phyloP scores from a whole-genome alignment of 2,797 vertebrate species.

The Danio jaintianensis region DNA sequence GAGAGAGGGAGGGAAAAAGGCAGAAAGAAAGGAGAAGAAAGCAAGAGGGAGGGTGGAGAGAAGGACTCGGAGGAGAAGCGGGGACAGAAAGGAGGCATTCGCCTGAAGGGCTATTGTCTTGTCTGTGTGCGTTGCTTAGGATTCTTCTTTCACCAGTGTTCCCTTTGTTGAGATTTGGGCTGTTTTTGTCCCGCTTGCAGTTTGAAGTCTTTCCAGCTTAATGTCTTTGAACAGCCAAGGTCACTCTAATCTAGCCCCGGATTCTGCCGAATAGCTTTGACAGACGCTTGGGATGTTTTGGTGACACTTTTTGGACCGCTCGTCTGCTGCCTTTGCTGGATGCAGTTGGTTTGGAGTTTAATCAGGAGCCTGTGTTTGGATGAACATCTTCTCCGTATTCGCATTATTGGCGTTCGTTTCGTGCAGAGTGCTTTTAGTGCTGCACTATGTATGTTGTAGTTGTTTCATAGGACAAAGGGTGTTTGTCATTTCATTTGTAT shows the following conservation, averaged over 20 bases:
- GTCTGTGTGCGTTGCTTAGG: conserved; percentile 75
- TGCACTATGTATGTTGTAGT: neutral
- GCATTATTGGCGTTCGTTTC: neutral
- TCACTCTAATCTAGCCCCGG: conserved; percentile 63
- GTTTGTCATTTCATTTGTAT: too few species aligned
- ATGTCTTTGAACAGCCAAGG: conserved; percentile 69
- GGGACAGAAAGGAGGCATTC: conserved; percentile 61
- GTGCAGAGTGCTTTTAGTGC: neutral
- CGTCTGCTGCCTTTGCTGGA: conserved; percentile 25
- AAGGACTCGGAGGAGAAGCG: conserved; percentile 33
- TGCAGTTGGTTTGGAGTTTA: conserved; percentile 62
- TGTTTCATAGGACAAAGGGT: neutral
- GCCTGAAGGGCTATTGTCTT: conserved; percentile 76
- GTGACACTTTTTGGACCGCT: conserved; percentile 59
- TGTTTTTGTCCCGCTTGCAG: conserved; percentile 71
- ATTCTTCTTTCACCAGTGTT: conserved; percentile 72
- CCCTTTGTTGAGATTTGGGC: conserved; percentile 73
- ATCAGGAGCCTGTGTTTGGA: conserved; percentile 61
- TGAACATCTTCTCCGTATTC: conserved; percentile 60
- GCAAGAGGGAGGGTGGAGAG: conserved; percentile 54
- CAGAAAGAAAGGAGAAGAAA: conserved; percentile 50
- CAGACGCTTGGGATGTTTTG: conserved; percentile 34
- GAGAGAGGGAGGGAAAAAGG: conserved; percentile 50
- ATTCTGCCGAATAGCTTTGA: conserved; percentile 32
- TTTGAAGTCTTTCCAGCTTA: conserved; percentile 64